Evolutionary conservation across 2,113 vertebrate genomes (phyloP).

Genomic region (Lepisosteus oculatus): DNA sequence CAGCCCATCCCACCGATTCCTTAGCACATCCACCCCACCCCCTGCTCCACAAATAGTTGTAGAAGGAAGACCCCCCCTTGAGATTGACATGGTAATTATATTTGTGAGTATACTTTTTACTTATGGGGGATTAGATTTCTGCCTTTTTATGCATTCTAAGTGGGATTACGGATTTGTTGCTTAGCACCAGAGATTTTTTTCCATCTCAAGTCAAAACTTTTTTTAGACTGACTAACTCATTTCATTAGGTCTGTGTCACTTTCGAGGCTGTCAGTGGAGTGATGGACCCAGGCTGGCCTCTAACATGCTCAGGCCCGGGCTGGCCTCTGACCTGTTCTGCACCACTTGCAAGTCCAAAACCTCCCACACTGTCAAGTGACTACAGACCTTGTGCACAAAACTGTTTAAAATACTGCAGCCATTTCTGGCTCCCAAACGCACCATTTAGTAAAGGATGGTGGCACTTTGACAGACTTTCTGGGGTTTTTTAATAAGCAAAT

Average conservation of each 20-base stretch:
- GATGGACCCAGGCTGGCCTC: not conserved
- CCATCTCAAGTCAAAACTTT: not conserved
- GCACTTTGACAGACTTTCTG: too few species aligned
- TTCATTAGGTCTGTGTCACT: not conserved
- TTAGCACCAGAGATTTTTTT: not conserved
- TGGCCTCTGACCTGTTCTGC: too few species aligned
- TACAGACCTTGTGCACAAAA: too few species aligned
- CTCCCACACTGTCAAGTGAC: too few species aligned
- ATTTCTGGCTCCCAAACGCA: too few species aligned
- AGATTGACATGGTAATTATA: not conserved
- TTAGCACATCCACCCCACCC: not conserved
- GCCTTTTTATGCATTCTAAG: not conserved
- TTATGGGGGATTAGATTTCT: not conserved
- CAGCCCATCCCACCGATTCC: too few species aligned
- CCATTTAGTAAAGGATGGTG: too few species aligned
- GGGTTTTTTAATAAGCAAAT: too few species aligned
- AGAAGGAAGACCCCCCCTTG: not conserved
- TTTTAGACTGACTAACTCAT: not conserved
- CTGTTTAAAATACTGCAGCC: too few species aligned
- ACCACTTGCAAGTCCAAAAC: too few species aligned
- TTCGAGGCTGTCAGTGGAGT: not conserved
- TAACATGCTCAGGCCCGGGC: too few species aligned
- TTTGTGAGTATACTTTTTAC: slow-evolving; percentile 2
- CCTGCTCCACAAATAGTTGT: not conserved
- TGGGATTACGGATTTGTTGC: not conserved